These are phyloP conservation scores for Epizoanthus stellaris DNA, from an alignment of 92 coral and sea anemone species.

Conservation along the genomic window DNA sequence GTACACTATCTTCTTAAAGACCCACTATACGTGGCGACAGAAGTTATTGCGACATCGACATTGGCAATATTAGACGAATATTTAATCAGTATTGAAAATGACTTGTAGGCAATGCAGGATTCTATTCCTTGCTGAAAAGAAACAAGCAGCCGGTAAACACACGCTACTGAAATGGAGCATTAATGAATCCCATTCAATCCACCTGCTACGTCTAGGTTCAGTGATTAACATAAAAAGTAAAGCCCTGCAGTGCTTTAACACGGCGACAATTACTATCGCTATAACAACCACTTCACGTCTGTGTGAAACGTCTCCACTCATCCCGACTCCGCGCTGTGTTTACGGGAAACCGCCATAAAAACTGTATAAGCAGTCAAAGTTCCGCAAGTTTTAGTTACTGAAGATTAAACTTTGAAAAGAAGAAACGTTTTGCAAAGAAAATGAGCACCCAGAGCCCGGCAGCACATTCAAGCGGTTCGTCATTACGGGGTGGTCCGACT, in stretches of 20 bases:
- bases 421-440: neutral
- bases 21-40: too few species aligned
- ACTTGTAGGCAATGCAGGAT: too few species aligned
- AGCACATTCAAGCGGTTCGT: slow-evolving; percentile 61
- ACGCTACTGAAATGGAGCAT: too few species aligned
- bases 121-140: too few species aligned
- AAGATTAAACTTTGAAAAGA: neutral
- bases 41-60: too few species aligned
- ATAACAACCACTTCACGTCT: slow-evolving; percentile 75
- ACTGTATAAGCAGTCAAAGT: neutral
- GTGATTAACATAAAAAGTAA: slow-evolving; percentile 33
- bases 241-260: neutral
- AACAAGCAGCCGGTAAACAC: too few species aligned
- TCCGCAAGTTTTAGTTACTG: neutral
- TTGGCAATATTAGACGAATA: too few species aligned
- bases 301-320: slow-evolving; percentile 19
- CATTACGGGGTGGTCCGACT: slow-evolving; percentile 73
- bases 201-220: neutral
- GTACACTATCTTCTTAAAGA: too few species aligned
- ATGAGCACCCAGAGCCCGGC: slow-evolving; percentile 51
- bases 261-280: slow-evolving; percentile 56
- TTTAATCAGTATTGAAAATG: too few species aligned
- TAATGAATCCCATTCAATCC: neutral
- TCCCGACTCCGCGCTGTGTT: neutral
- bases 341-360: neutral